phyloP scores from a whole-genome alignment of 2,797 vertebrate species.

The Cyclura pinguis region DNA sequence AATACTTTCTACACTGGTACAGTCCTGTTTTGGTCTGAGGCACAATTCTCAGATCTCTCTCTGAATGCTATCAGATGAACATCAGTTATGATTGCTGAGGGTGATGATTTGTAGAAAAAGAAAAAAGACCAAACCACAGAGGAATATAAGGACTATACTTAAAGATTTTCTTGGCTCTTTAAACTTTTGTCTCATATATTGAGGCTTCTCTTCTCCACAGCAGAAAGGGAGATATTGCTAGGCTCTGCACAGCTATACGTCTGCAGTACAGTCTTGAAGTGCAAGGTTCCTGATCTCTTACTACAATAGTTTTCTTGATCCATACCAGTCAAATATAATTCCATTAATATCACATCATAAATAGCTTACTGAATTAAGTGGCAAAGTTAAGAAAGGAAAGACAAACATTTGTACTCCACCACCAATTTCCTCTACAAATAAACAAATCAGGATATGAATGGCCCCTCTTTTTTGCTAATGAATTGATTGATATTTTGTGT shows the following conservation, averaged over 20 bases:
- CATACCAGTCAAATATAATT: too few species aligned
- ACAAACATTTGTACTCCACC: background rate
- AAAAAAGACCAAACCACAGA: constrained; percentile 10
- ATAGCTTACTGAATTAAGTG: background rate
- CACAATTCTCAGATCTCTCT: constrained; percentile 41
- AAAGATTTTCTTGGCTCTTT: background rate
- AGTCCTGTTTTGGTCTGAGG: constrained; percentile 37
- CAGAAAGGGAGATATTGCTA: background rate
- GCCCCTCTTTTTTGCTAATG: background rate
- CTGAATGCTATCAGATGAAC: constrained; percentile 39
- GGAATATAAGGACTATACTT: constrained; percentile 31
- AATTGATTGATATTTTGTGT: background rate
- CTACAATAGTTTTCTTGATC: too few species aligned
- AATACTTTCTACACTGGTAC: constrained; percentile 1
- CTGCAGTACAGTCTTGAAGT: background rate
- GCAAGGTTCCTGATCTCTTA: background rate
- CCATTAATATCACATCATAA: background rate
- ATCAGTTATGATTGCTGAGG: background rate
- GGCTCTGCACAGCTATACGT: too few species aligned
- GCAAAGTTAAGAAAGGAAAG: background rate
- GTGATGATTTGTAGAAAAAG: constrained; percentile 27
- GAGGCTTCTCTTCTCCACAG: background rate
- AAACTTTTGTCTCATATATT: background rate
- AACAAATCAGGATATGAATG: background rate
- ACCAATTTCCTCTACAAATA: background rate